Percentiles rank a stretch among this genome's conserved stretches.
phyloP scores from a whole-genome alignment of 2,888 invertebrate species.

The Morpho deidamia region DNA sequence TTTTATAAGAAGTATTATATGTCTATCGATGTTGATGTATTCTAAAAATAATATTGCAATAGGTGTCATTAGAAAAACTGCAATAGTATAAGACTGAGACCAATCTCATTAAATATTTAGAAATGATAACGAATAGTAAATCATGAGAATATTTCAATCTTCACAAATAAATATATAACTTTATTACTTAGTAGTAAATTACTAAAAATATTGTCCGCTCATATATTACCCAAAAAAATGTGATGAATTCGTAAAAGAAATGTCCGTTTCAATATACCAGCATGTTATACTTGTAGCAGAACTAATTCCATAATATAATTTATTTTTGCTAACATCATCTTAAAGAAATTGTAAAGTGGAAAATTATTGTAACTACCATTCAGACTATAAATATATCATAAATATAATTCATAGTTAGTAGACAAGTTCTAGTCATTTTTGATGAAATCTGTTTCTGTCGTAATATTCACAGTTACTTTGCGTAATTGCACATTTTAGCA shows the following conservation, averaged over 20 bases:
- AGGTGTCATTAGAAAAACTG: conserved; percentile 18
- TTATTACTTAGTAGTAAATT: background rate
- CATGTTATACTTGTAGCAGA: background rate
- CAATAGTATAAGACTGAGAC: conserved; percentile 63
- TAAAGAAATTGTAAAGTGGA: background rate
- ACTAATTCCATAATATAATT: background rate
- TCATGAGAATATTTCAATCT: too few relatives aligned
- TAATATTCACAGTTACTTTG: background rate
- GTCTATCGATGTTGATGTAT: conserved; percentile 15
- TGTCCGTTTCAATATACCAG: too few relatives aligned
- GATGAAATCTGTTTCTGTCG: background rate
- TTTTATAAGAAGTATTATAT: conserved; percentile 20
- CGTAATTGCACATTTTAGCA: conserved; percentile 20
- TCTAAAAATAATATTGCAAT: conserved; percentile 8
- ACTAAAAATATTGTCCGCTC: background rate
- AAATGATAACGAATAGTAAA: background rate
- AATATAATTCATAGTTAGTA: background rate
- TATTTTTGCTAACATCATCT: conserved; percentile 4
- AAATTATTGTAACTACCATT: background rate
- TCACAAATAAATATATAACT: background rate
- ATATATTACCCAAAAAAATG: too few relatives aligned
- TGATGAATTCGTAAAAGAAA: too few relatives aligned
- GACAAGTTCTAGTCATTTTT: conserved; percentile 10
- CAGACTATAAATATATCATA: background rate
- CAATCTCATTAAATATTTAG: conserved; percentile 44